A percentile compares a stretch with the other conserved stretches of the same genome.
Evolutionary conservation across 2,797 vertebrate species (phyloP).

Genomic region (Cirrhinus mrigala): DNA sequence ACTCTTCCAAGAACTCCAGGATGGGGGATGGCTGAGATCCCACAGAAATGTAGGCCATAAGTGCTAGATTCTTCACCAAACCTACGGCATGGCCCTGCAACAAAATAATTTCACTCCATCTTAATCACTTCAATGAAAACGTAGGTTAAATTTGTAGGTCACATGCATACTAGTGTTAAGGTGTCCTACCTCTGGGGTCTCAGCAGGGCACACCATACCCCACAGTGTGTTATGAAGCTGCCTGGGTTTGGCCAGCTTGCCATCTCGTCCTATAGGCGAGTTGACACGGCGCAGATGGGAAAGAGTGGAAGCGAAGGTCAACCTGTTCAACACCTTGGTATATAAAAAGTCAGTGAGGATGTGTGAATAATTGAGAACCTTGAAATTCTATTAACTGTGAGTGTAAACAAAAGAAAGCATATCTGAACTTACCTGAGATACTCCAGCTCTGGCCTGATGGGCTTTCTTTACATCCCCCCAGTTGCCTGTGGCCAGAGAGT

Average conservation of each 20-base stretch:
- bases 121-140: not conserved
- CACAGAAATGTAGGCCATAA: slow-evolving; percentile 99
- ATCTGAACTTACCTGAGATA: slow-evolving; percentile 87
- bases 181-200: slow-evolving; percentile 93
- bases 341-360: not conserved
- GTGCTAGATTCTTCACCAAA: slow-evolving; percentile 96
- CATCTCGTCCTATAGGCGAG: slow-evolving; percentile 95
- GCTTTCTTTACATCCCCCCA: slow-evolving; percentile 99
- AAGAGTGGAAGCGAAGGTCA: slow-evolving; percentile 96
- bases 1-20: slow-evolving; percentile 98
- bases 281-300: slow-evolving; percentile 95
- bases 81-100: slow-evolving; percentile 96
- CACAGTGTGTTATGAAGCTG: slow-evolving; percentile 97
- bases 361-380: not conserved
- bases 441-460: slow-evolving; percentile 96
- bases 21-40: slow-evolving; percentile 98
- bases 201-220: slow-evolving; percentile 99
- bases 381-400: not conserved
- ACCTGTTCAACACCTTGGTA: slow-evolving; percentile 91
- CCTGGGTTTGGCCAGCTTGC: slow-evolving; percentile 95
- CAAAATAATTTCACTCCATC: not conserved
- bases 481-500: slow-evolving; percentile 96
- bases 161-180: not conserved
- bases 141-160: not conserved
- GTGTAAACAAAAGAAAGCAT: not conserved